phyloP scores from a whole-genome alignment of 2,797 vertebrate species.

The Tamandua tetradactyla region DNA sequence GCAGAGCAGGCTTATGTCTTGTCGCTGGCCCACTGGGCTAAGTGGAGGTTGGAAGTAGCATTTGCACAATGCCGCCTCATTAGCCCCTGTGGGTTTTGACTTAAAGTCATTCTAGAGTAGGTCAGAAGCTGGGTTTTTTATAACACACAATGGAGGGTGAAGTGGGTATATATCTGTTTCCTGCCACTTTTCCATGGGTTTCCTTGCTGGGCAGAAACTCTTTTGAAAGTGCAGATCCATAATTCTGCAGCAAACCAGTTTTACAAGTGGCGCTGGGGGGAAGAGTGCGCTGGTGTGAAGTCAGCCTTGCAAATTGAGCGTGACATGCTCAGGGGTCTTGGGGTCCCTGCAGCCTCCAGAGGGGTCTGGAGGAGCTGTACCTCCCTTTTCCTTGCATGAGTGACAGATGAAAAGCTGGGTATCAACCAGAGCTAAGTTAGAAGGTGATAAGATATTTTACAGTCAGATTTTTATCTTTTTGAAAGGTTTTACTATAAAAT shows the following conservation, averaged over 20 bases:
- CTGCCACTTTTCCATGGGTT: not conserved
- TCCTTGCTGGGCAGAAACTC: not conserved
- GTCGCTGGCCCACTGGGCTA: not conserved
- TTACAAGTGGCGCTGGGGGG: no score
- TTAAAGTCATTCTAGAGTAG: not conserved
- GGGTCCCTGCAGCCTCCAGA: not conserved
- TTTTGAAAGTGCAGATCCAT: not conserved
- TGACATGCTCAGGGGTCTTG: no score
- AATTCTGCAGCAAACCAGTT: not conserved
- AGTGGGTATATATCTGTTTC: not conserved
- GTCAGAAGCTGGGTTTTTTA: not conserved
- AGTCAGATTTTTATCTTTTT: not conserved
- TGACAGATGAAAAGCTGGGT: not conserved
- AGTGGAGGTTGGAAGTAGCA: not conserved
- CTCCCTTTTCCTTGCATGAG: not conserved
- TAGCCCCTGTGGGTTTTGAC: not conserved
- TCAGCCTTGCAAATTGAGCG: not conserved
- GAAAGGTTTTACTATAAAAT: not conserved
- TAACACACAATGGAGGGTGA: not conserved
- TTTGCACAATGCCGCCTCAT: not conserved
- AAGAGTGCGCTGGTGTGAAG: not conserved
- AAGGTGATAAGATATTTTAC: not conserved
- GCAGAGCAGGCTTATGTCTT: not conserved
- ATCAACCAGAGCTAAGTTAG: not conserved
- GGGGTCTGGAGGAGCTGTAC: not conserved